phyloP scores from a whole-genome alignment of 2,888 invertebrate species.

The Drosophila picticornis region DNA sequence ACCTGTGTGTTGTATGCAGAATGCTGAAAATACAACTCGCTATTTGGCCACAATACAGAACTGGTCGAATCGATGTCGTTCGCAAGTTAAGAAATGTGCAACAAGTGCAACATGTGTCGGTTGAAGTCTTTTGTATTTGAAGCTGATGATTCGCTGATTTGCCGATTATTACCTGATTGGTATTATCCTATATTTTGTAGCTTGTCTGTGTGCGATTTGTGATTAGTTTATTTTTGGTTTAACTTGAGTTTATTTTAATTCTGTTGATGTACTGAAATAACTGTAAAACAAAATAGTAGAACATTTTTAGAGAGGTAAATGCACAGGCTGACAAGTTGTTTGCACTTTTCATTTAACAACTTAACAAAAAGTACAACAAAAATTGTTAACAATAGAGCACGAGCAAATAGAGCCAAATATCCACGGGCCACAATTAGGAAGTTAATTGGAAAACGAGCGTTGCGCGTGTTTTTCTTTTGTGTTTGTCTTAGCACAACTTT shows the following conservation, averaged over 20 bases:
- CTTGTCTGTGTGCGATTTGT: background rate
- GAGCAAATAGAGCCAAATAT: conserved; percentile 20
- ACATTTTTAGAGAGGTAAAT: background rate
- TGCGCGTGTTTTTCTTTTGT: conserved; percentile 37
- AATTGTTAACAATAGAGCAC: background rate
- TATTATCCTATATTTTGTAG: background rate
- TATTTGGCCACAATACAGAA: background rate
- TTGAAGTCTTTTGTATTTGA: conserved; percentile 5
- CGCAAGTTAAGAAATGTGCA: background rate
- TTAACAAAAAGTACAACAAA: conserved; percentile 47
- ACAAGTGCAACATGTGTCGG: background rate
- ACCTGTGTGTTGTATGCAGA: conserved; percentile 1
- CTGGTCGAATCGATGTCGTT: background rate
- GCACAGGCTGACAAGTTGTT: conserved; percentile 10
- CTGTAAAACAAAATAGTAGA: conserved; percentile 16
- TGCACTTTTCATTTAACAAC: conserved; percentile 31
- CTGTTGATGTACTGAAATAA: background rate
- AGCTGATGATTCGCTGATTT: background rate
- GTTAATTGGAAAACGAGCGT: conserved; percentile 5
- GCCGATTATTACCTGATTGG: background rate
- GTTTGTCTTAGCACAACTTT: conserved; percentile 44
- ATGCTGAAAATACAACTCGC: too few species aligned
- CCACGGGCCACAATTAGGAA: background rate
- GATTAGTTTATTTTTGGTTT: background rate
- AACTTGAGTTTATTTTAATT: background rate